These are phyloP conservation scores for Alectura lathami DNA, from an alignment of 2,113 vertebrate species.

Conservation along the genomic window DNA sequence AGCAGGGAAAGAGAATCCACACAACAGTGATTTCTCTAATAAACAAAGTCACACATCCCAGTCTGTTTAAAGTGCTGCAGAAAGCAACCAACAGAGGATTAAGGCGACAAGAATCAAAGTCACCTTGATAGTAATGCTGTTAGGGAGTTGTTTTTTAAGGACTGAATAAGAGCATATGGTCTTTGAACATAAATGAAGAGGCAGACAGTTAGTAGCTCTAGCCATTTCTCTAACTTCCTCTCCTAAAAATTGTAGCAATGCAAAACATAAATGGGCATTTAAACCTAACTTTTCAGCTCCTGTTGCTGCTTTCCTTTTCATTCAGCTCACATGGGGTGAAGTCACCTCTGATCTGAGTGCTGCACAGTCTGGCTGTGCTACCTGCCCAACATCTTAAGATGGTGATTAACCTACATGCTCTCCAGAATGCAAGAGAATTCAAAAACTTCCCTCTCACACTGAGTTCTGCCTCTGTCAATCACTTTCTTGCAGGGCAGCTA, in stretches of 20 bases:
- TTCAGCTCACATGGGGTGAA: background rate
- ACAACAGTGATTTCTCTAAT: background rate
- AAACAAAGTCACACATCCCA: background rate
- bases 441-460: background rate
- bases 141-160: background rate
- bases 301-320: background rate
- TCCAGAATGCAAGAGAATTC: constrained; percentile 22
- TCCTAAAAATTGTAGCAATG: background rate
- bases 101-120: constrained; percentile 40
- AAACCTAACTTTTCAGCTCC: background rate
- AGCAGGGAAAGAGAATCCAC: background rate
- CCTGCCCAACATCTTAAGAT: background rate
- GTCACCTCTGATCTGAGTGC: background rate
- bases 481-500: background rate
- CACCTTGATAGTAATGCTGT: background rate
- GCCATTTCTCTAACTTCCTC: background rate
- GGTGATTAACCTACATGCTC: constrained; percentile 15
- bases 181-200: background rate
- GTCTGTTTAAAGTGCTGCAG: background rate
- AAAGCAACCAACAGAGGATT: background rate
- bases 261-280: background rate
- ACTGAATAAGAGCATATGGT: background rate
- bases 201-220: background rate
- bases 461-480: background rate
- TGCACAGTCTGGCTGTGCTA: background rate